phyloP scores from a whole-genome alignment of 2,888 invertebrate genomes.

The Micoletzkya japonica region DNA sequence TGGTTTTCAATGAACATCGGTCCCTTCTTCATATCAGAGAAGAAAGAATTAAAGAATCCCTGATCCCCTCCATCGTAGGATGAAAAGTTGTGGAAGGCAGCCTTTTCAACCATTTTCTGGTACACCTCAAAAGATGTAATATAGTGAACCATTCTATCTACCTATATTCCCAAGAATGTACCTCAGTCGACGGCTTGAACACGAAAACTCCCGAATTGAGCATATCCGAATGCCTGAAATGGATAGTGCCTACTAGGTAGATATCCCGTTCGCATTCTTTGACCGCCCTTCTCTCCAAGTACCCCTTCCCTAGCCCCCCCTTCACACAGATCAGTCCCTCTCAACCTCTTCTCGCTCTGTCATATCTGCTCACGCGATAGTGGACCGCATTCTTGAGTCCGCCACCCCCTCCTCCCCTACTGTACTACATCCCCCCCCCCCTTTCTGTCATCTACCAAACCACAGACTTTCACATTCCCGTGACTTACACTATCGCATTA shows the following conservation, averaged over 20 bases:
- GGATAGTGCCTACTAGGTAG: not conserved
- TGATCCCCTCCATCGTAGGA: conserved; percentile 60
- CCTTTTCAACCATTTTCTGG: conserved; percentile 43
- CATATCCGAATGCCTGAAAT: conserved; percentile 55
- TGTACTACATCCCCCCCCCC: not conserved
- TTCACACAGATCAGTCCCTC: not conserved
- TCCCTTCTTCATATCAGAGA: conserved; percentile 38
- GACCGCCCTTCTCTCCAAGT: too few relatives aligned
- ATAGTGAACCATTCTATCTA: conserved; percentile 23
- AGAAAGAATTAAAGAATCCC: conserved; percentile 56
- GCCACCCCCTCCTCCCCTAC: not conserved
- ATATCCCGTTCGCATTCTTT: not conserved
- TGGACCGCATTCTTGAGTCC: not conserved
- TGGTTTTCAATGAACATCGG: conserved; percentile 27
- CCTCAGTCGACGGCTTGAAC: too few relatives aligned
- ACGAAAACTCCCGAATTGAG: conserved; percentile 59
- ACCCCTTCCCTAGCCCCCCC: too few relatives aligned
- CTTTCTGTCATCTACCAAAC: not conserved
- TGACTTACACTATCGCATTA: too few relatives aligned
- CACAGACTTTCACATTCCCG: too few relatives aligned
- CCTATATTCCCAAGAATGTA: conserved; percentile 45
- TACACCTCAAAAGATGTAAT: conserved; percentile 37
- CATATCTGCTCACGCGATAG: not conserved
- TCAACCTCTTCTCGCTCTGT: not conserved
- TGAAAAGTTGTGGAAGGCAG: conserved; percentile 28